Evolutionary conservation across 2,888 invertebrate genomes (phyloP), one percentile per base, ranked within the genome.

Genomic region (Sialis lutaria): DNA sequence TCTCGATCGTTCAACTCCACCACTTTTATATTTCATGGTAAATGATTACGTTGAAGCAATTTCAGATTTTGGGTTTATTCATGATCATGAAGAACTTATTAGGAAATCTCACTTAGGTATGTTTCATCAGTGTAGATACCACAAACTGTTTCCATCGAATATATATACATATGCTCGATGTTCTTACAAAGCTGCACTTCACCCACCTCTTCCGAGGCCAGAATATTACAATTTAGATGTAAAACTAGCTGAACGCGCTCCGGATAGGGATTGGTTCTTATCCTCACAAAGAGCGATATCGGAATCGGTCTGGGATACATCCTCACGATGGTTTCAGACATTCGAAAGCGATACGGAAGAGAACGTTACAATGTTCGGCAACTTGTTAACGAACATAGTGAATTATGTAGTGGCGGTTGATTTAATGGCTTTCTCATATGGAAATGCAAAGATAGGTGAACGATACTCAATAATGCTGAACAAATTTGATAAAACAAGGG

Each of bases 261-360:
- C 22, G 4, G 4, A 56, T 55, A 5, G 68, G 74, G 43, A 62
- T 65, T 4, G 63, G 65, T 1, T 61, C 65, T 40, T 67, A 70
- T 44, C 67, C 67, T 52, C 53, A 54, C 48, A 52, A 57, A 35
- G 67, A 72, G 42, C 70, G 77, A 48, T 86, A 81, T 59, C 78
- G 85, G 52, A 64, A 85, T 10, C 83, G 83, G 57, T 77, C 89
- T 78, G 84, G 35, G 84, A 79, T 0, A 0, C 90, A 91, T 59
- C 86, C 85, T 0, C 91, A 91, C 1, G 42, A 42, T 89, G 91
- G 91, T 60, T 92, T 89, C 64, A 85, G 85, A 0, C 77, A 79
- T 0, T 70, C 90, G 22, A 90, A 90, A 90, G 82, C 82, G 59
- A 74, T 80, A 45, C 65, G 74, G 4, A 69, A 74, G 37, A 75